Evolutionary conservation across 2,797 vertebrate species (phyloP).

Genomic region (Emydoidea blandingii): DNA sequence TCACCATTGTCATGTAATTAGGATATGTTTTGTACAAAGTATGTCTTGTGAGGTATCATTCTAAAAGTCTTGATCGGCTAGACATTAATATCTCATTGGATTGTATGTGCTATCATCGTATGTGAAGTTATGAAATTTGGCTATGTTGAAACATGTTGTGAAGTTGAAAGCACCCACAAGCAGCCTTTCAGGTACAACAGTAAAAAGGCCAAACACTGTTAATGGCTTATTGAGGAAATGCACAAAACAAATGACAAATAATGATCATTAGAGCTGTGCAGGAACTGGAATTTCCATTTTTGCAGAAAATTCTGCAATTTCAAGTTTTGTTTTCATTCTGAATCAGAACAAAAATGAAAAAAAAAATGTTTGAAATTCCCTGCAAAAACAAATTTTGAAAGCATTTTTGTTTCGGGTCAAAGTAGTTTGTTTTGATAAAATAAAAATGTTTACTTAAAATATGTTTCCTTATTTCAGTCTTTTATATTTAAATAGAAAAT

Average conservation of each 20-base stretch:
- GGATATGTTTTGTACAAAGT: too few relatives aligned
- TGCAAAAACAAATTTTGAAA: background rate
- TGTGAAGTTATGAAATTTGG: too few relatives aligned
- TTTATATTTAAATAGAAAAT: background rate
- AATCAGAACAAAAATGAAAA: background rate
- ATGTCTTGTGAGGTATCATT: too few relatives aligned
- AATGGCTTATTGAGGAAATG: too few relatives aligned
- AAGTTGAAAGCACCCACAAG: too few relatives aligned
- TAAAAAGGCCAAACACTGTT: too few relatives aligned
- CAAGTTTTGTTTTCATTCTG: background rate
- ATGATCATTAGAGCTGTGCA: background rate
- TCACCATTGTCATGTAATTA: too few relatives aligned
- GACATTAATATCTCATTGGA: too few relatives aligned
- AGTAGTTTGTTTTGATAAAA: background rate
- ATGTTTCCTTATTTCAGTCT: background rate
- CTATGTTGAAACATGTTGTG: too few relatives aligned
- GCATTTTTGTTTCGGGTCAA: background rate
- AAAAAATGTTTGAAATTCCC: background rate
- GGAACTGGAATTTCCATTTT: background rate
- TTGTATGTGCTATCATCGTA: too few relatives aligned
- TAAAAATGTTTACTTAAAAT: background rate
- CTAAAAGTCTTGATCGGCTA: too few relatives aligned
- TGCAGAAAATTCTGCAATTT: background rate
- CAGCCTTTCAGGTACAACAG: too few relatives aligned
- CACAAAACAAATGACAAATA: background rate